These are phyloP conservation scores for Gymnorhina tibicen DNA, from an alignment of 2,113 vertebrate species.

Conservation along the genomic window DNA sequence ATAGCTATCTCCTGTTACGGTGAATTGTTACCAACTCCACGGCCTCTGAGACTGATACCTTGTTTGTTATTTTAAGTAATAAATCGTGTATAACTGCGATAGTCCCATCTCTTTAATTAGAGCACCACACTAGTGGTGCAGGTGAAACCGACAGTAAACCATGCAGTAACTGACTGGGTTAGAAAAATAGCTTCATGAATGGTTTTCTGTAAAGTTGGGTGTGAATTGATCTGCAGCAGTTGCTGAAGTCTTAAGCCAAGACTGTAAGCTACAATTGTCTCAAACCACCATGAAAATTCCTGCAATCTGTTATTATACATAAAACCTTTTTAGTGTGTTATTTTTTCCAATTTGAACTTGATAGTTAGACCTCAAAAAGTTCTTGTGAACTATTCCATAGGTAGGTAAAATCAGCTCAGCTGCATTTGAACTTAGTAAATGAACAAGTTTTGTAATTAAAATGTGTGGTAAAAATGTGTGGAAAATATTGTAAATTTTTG, in stretches of 20 bases:
- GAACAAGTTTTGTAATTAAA: not conserved
- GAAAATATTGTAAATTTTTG: not conserved
- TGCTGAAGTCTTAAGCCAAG: not conserved
- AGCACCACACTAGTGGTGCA: too few species aligned
- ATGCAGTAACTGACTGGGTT: not conserved
- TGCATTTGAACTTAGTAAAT: not conserved
- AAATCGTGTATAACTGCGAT: too few species aligned
- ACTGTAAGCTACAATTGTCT: not conserved
- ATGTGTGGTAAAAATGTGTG: not conserved
- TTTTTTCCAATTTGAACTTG: not conserved
- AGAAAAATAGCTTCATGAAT: not conserved
- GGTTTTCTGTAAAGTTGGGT: not conserved
- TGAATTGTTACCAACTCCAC: too few species aligned
- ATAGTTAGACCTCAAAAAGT: not conserved
- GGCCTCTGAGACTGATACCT: too few species aligned
- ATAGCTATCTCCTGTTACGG: too few species aligned
- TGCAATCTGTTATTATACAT: not conserved
- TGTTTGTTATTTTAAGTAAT: too few species aligned
- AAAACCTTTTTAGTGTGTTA: not conserved
- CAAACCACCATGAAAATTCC: not conserved
- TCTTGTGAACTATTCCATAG: not conserved
- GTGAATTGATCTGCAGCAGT: not conserved
- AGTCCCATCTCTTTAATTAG: too few species aligned
- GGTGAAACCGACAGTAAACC: too few species aligned
- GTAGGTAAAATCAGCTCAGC: not conserved